These are phyloP conservation scores for Zaprionus camerounensis DNA, from an alignment of 1,140 invertebrate species.

Conservation along the genomic window DNA sequence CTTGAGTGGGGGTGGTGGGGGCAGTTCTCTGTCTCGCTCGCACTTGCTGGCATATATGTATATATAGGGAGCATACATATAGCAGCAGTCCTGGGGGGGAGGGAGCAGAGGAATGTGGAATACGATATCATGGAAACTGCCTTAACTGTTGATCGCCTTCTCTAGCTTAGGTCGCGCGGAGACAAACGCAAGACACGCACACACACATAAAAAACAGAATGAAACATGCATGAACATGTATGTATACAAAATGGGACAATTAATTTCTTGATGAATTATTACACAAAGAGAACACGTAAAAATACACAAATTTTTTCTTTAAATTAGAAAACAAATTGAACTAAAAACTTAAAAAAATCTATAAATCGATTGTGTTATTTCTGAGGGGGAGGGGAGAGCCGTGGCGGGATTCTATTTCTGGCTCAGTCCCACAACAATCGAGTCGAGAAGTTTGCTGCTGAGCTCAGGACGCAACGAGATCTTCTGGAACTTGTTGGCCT, in stretches of 20 bases:
- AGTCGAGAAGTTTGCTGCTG: conserved; percentile 82
- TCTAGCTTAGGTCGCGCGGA: conserved; percentile 15
- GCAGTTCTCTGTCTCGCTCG: neutral
- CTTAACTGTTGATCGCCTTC: conserved; percentile 35
- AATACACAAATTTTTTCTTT: conserved; percentile 57
- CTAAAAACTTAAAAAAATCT: conserved; percentile 47
- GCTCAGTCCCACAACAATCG: conserved; percentile 63
- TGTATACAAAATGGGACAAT: conserved; percentile 13
- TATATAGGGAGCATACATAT: conserved; percentile 33
- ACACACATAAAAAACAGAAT: neutral
- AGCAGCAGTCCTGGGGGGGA: conserved; percentile 7
- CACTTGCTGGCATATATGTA: conserved; percentile 23
- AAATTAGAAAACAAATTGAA: conserved; percentile 77
- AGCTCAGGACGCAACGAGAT: conserved; percentile 87
- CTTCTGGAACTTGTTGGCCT: conserved; percentile 86
- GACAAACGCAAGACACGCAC: conserved; percentile 33
- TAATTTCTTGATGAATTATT: conserved; percentile 20
- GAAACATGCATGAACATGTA: neutral
- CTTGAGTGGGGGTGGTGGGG: neutral
- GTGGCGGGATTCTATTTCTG: conserved; percentile 44
- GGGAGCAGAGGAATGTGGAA: neutral
- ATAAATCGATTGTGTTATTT: neutral
- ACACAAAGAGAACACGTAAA: conserved; percentile 56
- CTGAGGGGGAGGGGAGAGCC: neutral
- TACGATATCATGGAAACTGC: conserved; percentile 12